These are phyloP conservation scores for Orthonychiurus folsomi DNA, from an alignment of 2,888 invertebrate genomes.

Conservation along the genomic window DNA sequence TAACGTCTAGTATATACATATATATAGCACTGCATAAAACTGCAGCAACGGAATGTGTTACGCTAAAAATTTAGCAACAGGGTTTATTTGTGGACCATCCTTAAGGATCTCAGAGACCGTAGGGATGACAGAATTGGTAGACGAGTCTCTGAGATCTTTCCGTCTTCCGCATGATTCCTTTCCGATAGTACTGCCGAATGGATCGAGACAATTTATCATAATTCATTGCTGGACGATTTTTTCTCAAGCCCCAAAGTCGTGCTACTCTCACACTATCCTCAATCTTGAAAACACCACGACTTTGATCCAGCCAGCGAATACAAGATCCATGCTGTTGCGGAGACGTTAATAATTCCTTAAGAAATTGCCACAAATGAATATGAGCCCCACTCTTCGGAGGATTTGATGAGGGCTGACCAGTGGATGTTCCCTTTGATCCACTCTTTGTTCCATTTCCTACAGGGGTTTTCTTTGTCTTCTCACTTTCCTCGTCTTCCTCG, in stretches of 20 bases:
- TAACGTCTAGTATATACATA: constrained; percentile 1
- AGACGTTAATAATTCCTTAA: constrained; percentile 84
- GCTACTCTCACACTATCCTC: constrained; percentile 97
- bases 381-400: constrained; percentile 57
- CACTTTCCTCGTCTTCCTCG: constrained; percentile 51
- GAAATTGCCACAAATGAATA: constrained; percentile 97
- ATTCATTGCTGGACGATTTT: constrained; percentile 98
- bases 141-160: constrained; percentile 95
- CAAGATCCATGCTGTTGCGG: constrained; percentile 84
- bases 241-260: constrained; percentile 93
- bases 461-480: constrained; percentile 18
- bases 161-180: constrained; percentile 99
- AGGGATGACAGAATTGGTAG: constrained; percentile 96
- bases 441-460: constrained; percentile 49
- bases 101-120: constrained; percentile 56
- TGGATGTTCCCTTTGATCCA: constrained; percentile 68
- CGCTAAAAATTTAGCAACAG: constrained; percentile 42
- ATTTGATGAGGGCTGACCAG: constrained; percentile 60
- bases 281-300: constrained; percentile 94
- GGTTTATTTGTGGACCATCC: constrained; percentile 39
- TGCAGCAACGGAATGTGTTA: constrained; percentile 39
- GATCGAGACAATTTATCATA: constrained; percentile 97
- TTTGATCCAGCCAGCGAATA: constrained; percentile 93
- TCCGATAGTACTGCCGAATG: constrained; percentile 97
- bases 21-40: constrained; percentile 40